Base-by-base conservation (phyloP, 2,888 invertebrate genomes). In the Folsomia candida region DNA sequence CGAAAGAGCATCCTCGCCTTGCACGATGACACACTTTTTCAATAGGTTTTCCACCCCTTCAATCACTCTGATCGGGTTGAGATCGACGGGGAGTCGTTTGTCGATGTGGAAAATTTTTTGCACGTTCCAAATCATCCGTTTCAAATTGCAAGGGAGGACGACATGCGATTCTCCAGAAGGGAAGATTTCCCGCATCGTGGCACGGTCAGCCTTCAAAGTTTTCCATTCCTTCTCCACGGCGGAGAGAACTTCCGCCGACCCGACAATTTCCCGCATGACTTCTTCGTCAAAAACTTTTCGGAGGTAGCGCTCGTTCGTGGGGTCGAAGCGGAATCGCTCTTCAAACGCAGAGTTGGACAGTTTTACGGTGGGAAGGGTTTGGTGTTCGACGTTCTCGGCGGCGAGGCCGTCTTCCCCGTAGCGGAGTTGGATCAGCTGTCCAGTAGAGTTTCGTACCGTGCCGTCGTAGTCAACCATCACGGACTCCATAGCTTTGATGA, bases 401-500 rank as follows among this genome's bases (percentile, higher is more conserved):
- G 85, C 86, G 29, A 86, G 81, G 1, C 86, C 86, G 75, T 86
- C 86, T 80, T 86, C 86, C 9, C 84, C 84, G 71, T 84, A 84
- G 14, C 83, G 14, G 51, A 85, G 77, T 82, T 75, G 75, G n/a
- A 76, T 51, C 67, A 74, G 2, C 24, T 76, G 67, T 3, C 24
- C 25, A 18, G 62, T 27, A 51, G 68, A 75, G 75, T 84, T 84
- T 61, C 84, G 78, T 6, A 85, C 83, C 3, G 86, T 86, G 54
- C 85, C 85, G 75, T 86, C 86, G 76, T 86, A 86, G 78, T 79
- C 80, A 63, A 82, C 47, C 25, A 27, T 69, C 18, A 69, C 85
- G 76, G 83, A 83, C 80, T 86, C 86, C 86, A 86, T 86, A 76
- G 86, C 85, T 79, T 86, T 86, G 81, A 86, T 86, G 70, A 86